Evolutionary conservation across 2,888 invertebrate species (phyloP).

Genomic region (Drosophila merina): DNA sequence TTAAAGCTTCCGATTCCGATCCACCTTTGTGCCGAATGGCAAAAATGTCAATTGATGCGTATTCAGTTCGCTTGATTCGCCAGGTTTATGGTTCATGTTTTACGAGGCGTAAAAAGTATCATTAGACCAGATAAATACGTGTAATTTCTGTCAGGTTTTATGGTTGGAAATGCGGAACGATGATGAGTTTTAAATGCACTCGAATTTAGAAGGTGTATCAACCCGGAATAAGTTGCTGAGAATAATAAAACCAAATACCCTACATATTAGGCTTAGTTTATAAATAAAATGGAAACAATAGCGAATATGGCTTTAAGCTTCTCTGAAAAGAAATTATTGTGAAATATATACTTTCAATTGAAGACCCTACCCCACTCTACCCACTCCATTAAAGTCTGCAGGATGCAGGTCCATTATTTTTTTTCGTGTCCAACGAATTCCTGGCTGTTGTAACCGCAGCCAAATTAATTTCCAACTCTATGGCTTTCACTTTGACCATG

Average conservation of each 20-base stretch:
- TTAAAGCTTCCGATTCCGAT: constrained; percentile 25
- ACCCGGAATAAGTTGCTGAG: neutral
- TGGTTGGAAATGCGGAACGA: constrained; percentile 17
- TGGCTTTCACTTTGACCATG: constrained; percentile 15
- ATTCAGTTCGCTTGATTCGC: constrained; percentile 31
- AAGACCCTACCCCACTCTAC: neutral
- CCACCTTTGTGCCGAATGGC: constrained; percentile 50
- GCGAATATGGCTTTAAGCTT: neutral
- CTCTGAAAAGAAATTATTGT: neutral
- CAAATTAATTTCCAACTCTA: constrained; percentile 65
- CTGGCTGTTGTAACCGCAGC: constrained; percentile 48
- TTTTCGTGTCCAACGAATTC: constrained; percentile 13
- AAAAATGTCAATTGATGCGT: constrained; percentile 45
- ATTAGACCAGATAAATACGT: constrained; percentile 60
- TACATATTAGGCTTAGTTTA: neutral
- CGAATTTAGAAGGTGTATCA: constrained; percentile 2
- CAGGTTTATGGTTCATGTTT: constrained; percentile 51
- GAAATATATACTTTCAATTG: neutral
- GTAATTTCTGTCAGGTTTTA: constrained; percentile 28
- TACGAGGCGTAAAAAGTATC: constrained; percentile 65
- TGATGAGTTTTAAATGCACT: constrained; percentile 11
- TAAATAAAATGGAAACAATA: too few species aligned
- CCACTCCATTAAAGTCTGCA: constrained; percentile 13
- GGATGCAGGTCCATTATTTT: constrained; percentile 6
- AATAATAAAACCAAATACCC: neutral